Percentiles rank a stretch among this genome's conserved stretches.
Conservation (phyloP, 1,140 invertebrate species). For the Gryon sp. region DNA sequence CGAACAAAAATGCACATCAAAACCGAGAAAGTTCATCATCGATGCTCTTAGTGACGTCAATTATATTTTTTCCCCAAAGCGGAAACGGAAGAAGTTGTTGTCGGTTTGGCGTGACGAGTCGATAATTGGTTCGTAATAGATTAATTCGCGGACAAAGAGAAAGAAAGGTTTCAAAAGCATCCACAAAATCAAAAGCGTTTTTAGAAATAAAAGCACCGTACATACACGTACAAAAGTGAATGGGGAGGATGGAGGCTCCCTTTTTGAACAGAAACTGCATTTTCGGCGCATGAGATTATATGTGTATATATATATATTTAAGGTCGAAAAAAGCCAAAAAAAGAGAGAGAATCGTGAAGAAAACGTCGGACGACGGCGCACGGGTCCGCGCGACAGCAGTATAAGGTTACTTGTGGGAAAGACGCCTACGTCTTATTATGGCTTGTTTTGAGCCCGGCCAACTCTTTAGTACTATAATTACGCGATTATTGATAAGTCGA, state of each 20-base stretch:
- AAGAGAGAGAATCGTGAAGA: conserved; percentile 69
- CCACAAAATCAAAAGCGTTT: too few relatives aligned
- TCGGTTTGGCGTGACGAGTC: conserved; percentile 64
- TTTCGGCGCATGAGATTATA: too few relatives aligned
- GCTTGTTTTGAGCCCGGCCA: conserved; percentile 79
- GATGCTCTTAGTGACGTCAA: neutral
- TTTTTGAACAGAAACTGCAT: too few relatives aligned
- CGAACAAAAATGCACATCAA: conserved; percentile 46
- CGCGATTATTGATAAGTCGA: conserved; percentile 80
- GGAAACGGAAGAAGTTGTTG: conserved; percentile 52
- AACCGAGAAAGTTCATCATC: conserved; percentile 21
- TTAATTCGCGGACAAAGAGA: conserved; percentile 76
- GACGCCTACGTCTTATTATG: conserved; percentile 79
- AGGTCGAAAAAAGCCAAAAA: too few relatives aligned
- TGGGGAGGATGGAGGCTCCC: too few relatives aligned
- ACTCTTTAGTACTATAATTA: conserved; percentile 80
- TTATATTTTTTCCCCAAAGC: conserved; percentile 14
- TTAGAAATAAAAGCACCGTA: too few relatives aligned
- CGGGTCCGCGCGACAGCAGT: conserved; percentile 74
- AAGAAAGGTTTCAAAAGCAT: too few relatives aligned
- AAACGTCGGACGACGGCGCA: conserved; percentile 73
- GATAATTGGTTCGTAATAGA: conserved; percentile 79
- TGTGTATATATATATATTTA: too few relatives aligned
- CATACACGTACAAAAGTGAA: too few relatives aligned
- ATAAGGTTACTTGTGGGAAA: conserved; percentile 80